Evolutionary conservation across 1,140 invertebrate genomes (phyloP).

Genomic region (Drosophila teissieri): DNA sequence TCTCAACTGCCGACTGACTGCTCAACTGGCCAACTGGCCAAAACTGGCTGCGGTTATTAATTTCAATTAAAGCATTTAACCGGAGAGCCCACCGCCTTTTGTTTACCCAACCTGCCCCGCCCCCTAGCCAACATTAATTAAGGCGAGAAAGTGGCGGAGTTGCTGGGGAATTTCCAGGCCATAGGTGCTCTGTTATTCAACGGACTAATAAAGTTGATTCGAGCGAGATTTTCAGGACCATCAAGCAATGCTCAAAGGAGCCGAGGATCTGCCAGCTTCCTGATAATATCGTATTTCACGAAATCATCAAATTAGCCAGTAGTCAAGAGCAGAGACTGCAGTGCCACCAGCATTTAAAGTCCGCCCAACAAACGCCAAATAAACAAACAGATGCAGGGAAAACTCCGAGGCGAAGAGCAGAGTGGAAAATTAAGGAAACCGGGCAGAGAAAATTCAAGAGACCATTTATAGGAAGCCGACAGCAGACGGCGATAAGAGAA

Average conservation of each 20-base stretch:
- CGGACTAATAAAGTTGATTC: constrained; percentile 28
- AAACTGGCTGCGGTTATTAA: constrained; percentile 78
- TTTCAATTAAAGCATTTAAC: constrained; percentile 84
- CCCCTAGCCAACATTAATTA: constrained; percentile 64
- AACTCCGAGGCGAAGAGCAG: background rate
- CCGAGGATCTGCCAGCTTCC: constrained; percentile 28
- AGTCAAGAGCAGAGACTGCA: constrained; percentile 41
- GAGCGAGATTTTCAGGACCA: constrained; percentile 18
- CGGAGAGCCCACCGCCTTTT: constrained; percentile 43
- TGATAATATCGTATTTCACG: constrained; percentile 48
- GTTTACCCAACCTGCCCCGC: constrained; percentile 51
- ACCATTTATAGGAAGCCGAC: constrained; percentile 13
- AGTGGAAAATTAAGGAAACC: too few species aligned
- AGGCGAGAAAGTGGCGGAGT: constrained; percentile 62
- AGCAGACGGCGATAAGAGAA: constrained; percentile 28
- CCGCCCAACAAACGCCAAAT: constrained; percentile 18
- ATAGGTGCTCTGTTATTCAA: constrained; percentile 3
- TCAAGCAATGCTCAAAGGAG: constrained; percentile 18
- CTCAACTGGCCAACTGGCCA: constrained; percentile 29
- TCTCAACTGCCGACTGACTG: constrained; percentile 11
- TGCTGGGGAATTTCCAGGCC: background rate
- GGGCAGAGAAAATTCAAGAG: background rate
- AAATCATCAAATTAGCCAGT: constrained; percentile 56
- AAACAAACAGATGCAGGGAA: constrained; percentile 29
- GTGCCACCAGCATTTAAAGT: constrained; percentile 35